Base-by-base conservation (phyloP, 2,113 vertebrate species). In the Sebastes schlegelii region DNA sequence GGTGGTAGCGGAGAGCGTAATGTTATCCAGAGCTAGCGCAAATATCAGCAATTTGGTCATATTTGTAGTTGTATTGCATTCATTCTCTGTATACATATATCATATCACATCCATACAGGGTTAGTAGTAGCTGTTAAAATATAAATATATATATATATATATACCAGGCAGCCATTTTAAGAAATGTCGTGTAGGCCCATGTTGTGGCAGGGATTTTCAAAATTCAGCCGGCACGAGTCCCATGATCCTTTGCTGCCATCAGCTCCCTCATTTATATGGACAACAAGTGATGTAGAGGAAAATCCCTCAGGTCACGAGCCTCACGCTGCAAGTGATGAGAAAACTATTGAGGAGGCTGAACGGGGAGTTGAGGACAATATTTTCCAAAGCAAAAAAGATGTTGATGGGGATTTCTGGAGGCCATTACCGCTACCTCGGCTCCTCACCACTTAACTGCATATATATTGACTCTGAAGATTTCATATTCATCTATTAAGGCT, bases 391-490 rank as follows among this genome's bases (percentile, higher is more conserved):
- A 71, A 70, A 34, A 34, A 76, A 45, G 26, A 63, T n/a, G 72
- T 54, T 52, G 63, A 77, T 62, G 66, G 5, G n/a, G 43, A 79
- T 88, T 82, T 90, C 69, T 90, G 51, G 65, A 84, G 70, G 89
- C 76, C 67, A 78, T 91, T 91, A 76, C 88, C 62, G 80, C 89
- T 75, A 67, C 73, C 45, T 46, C 51, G 21, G 80, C 86, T 82
- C 80, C 84, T 89, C 79, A 70, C 82, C 87, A 93, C 82, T 91
- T 92, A 90, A 88, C 90, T 92, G 92, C 88, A 93, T 90, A 93
- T 93, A 93, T 94, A 94, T 94, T 93, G 90, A 88, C 89, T 89
- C 66, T 87, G 84, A 93, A 91, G 87, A 92, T 93, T 93, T 93
- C 90, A 94, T 92, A 93, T 93, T 92, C 91, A 87, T 91, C 87